Evolutionary conservation across 53 echinoderm and acorn worm species (phyloP).

Genomic region (Hippasteria phrygiana): DNA sequence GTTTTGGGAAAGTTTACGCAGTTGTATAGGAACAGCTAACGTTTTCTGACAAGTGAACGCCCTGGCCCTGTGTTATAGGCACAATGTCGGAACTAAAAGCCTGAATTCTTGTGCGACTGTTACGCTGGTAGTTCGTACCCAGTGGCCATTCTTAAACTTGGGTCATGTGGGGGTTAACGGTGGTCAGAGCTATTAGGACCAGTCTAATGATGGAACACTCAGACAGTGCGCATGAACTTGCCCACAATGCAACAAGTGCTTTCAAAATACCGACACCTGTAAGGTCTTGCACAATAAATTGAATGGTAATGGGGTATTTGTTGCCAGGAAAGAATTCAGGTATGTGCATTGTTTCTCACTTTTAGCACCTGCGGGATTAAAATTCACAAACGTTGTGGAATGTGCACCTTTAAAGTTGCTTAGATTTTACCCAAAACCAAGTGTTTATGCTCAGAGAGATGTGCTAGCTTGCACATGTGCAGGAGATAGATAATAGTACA

Average conservation of each 20-base stretch:
- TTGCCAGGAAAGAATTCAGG: background rate
- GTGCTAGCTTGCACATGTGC: too few relatives aligned
- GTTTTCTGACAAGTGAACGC: background rate
- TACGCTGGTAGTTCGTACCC: background rate
- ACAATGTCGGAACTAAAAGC: background rate
- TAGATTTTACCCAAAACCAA: too few relatives aligned
- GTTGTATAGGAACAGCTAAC: background rate
- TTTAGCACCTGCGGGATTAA: too few relatives aligned
- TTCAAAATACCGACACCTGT: background rate
- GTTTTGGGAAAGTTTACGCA: background rate
- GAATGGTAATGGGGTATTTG: background rate
- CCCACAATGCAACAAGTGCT: background rate
- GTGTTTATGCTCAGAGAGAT: too few relatives aligned
- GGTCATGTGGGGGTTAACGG: slow-evolving; percentile 10
- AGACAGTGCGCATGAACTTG: slow-evolving; percentile 17
- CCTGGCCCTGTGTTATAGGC: background rate
- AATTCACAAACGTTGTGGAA: too few relatives aligned
- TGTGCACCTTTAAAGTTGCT: too few relatives aligned
- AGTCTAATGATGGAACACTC: slow-evolving; percentile 23
- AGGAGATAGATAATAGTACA: too few relatives aligned
- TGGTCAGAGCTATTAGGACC: slow-evolving; percentile 12
- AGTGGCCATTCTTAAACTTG: background rate
- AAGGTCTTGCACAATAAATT: background rate
- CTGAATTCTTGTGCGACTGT: background rate
- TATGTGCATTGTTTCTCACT: background rate